Percentiles rank a stretch among this genome's conserved stretches.
Conservation (phyloP, 2,888 invertebrate species). For the Drosophila nr. fundita region DNA sequence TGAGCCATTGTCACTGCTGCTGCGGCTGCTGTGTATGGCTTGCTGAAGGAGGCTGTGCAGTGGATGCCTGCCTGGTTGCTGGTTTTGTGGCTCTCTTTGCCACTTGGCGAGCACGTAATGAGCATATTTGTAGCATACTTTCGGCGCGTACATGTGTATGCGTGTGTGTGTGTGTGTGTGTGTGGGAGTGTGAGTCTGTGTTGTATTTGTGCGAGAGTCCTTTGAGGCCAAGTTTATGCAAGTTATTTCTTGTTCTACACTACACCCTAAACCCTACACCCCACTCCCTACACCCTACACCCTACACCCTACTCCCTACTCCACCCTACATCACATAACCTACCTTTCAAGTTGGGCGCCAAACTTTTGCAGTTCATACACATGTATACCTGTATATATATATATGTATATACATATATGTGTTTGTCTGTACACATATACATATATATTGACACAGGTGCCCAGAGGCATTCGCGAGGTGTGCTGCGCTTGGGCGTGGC, state of each 20-base stretch:
- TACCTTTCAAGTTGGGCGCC: constrained; percentile 49
- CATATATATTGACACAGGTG: constrained; percentile 64
- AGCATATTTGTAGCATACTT: constrained; percentile 79
- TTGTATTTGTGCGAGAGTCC: constrained; percentile 47
- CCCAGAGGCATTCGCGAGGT: constrained; percentile 41
- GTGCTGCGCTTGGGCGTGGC: constrained; percentile 45
- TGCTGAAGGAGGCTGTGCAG: neutral
- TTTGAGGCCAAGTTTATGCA: constrained; percentile 76
- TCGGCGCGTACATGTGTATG: constrained; percentile 54
- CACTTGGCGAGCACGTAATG: constrained; percentile 74
- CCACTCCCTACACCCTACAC: constrained; percentile 8
- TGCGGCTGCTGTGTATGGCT: constrained; percentile 3
- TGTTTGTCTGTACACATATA: neutral
- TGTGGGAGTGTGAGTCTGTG: neutral
- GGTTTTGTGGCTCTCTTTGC: constrained; percentile 16
- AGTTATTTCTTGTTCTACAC: constrained; percentile 59
- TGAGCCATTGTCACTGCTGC: constrained; percentile 68
- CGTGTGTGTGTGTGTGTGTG: constrained; percentile 24
- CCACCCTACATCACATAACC: constrained; percentile 8
- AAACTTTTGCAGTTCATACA: constrained; percentile 39
- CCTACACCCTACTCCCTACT: neutral
- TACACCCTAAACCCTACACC: neutral
- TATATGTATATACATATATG: constrained; percentile 5
- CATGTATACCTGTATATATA: neutral
- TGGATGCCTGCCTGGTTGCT: constrained; percentile 2